A percentile compares a stretch with the other conserved stretches of the same genome.
phyloP scores from a whole-genome alignment of 2,113 vertebrate genomes.

The Brachirus orientalis region DNA sequence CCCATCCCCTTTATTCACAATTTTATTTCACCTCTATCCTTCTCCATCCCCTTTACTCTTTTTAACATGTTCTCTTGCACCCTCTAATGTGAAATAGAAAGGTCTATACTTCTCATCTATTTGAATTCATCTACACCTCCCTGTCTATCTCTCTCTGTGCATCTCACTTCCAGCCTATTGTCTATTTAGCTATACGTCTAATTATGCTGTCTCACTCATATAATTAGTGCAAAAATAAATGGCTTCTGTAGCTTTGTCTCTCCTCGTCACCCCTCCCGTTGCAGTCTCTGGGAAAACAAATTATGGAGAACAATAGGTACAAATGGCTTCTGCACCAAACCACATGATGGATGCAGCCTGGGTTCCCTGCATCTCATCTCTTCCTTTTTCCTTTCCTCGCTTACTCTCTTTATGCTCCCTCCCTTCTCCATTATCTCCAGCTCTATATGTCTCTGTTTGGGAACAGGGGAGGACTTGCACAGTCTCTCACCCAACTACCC shows the following conservation, averaged over 20 bases:
- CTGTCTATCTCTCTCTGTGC: slow-evolving; percentile 51
- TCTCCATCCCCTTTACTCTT: slow-evolving; percentile 57
- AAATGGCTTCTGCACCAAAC: slow-evolving; percentile 82
- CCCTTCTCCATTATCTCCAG: slow-evolving; percentile 69
- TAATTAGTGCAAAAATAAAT: slow-evolving; percentile 82
- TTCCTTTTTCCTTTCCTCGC: slow-evolving; percentile 46
- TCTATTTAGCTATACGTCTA: slow-evolving; percentile 81
- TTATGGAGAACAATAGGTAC: slow-evolving; percentile 82
- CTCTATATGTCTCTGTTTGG: slow-evolving; percentile 74
- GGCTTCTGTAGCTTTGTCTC: slow-evolving; percentile 62
- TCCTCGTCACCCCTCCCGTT: slow-evolving; percentile 57
- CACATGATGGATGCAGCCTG: slow-evolving; percentile 78
- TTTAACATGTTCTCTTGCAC: slow-evolving; percentile 58
- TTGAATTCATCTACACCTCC: slow-evolving; percentile 58
- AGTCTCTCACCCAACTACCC: slow-evolving; percentile 70
- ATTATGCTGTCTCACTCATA: slow-evolving; percentile 81
- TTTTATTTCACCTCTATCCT: slow-evolving; percentile 54
- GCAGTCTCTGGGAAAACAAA: slow-evolving; percentile 79
- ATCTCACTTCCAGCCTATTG: slow-evolving; percentile 63
- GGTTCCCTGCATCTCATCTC: slow-evolving; percentile 71
- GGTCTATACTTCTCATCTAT: slow-evolving; percentile 44
- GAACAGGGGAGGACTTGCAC: slow-evolving; percentile 65
- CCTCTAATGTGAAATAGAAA: slow-evolving; percentile 59
- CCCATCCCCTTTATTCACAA: slow-evolving; percentile 54
- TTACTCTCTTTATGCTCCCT: slow-evolving; percentile 58